Percentiles rank a stretch among this genome's conserved stretches.
phyloP scores from a whole-genome alignment of 2,113 vertebrate genomes.

The Hydropotes inermis region DNA sequence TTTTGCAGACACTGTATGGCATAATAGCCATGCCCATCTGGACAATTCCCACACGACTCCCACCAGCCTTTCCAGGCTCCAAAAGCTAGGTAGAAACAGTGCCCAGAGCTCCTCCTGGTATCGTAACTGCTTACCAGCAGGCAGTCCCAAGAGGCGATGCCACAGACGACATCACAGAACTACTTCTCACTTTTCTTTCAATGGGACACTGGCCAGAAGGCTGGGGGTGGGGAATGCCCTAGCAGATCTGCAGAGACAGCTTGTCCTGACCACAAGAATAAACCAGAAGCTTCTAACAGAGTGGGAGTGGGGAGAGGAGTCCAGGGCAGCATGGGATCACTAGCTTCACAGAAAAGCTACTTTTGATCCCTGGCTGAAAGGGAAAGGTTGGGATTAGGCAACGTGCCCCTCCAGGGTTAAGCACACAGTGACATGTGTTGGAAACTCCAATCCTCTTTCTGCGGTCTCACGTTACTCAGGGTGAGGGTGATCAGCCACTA shows the following conservation, averaged over 20 bases:
- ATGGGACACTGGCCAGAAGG: not conserved
- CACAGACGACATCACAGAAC: not conserved
- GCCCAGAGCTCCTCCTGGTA: not conserved
- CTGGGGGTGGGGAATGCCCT: not conserved
- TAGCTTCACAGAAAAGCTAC: not conserved
- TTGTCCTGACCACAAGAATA: not conserved
- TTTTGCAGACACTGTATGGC: not conserved
- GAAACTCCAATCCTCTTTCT: not conserved
- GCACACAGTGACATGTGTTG: fast-evolving
- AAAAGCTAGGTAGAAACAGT: too few species aligned
- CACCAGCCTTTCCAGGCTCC: not conserved
- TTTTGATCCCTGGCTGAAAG: not conserved
- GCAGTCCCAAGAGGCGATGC: not conserved
- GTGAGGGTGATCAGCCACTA: too few species aligned
- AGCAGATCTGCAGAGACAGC: not conserved
- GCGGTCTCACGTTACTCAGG: not conserved
- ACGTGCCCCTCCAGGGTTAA: not conserved
- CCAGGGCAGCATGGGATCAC: not conserved
- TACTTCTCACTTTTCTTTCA: not conserved
- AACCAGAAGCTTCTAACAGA: not conserved
- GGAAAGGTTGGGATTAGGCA: not conserved
- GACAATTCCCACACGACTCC: not conserved
- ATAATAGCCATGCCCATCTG: not conserved
- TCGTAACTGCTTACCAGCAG: not conserved
- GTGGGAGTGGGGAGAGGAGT: not conserved